Conservation (phyloP, 37 sponge, comb jelly and placozoan genomes). For the Oopsacas minuta region DNA sequence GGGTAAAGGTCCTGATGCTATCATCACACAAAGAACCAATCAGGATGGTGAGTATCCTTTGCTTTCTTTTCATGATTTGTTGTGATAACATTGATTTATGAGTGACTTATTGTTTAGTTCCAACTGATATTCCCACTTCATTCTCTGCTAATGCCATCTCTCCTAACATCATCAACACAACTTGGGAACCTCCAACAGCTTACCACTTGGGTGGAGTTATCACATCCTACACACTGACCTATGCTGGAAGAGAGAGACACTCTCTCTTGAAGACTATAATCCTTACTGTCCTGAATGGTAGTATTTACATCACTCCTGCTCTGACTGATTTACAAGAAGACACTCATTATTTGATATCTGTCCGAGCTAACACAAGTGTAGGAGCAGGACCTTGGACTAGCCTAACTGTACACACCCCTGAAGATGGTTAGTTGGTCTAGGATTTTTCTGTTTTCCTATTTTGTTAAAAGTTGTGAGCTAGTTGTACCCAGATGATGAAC, state of each 20-base stretch:
- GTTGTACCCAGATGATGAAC: no score
- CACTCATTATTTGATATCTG: slow-evolving; percentile 10
- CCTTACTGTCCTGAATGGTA: neutral
- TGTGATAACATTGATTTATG: neutral
- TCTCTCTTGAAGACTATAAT: neutral
- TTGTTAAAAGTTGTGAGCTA: no score
- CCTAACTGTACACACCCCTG: neutral
- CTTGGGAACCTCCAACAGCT: slow-evolving; percentile 12
- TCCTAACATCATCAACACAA: slow-evolving; percentile 16
- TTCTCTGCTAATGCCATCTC: slow-evolving; percentile 17
- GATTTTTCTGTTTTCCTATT: no score
- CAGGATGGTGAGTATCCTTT: neutral
- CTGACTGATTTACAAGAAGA: slow-evolving; percentile 7
- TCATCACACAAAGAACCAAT: neutral
- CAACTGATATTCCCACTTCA: slow-evolving; percentile 6
- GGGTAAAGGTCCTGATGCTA: slow-evolving; percentile 5
- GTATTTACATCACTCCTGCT: slow-evolving; percentile 19
- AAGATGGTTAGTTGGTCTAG: neutral
- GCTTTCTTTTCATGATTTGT: neutral
- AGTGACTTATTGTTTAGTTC: neutral
- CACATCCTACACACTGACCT: slow-evolving; percentile 8
- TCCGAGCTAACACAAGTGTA: slow-evolving; percentile 15
- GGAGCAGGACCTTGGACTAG: slow-evolving; percentile 2
- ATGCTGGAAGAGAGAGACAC: neutral
- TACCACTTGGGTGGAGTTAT: slow-evolving; percentile 17